Base-by-base conservation (phyloP, 2,113 vertebrate species). In the Ictalurus punctatus region DNA sequence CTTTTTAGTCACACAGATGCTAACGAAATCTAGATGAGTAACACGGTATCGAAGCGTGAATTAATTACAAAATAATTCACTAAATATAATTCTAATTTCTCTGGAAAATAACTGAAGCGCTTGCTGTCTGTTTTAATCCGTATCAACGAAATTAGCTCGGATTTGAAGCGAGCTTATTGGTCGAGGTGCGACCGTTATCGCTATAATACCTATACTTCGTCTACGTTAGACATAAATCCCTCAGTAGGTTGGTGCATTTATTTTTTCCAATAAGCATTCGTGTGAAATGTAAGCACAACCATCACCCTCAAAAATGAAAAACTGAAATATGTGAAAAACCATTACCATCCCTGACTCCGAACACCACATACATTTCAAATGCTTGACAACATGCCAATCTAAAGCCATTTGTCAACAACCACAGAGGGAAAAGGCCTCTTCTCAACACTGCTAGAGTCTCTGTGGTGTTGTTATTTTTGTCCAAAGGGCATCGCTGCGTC, bases 361-460 rank as follows among this genome's bases (percentile, higher is more conserved):
- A 87, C 86, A 78, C n/a, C 58, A 48, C 84, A 67, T 88, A 88
- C 88, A 54, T 90, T 91, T 88, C 58, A 89, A 88, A 87, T 87
- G 69, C 86, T 89, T 87, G 88, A 91, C 86, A 89, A 84, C 83
- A 87, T 84, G 88, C 88, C 90, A 89, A 86, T 91, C 85, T 82
- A 81, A 73, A 91, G 85, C 85, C 85, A 88, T 91, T 88, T 91
- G 74, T 91, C 90, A 89, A 89, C 90, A 91, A 87, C 83, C 81
- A 84, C 58, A 71, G 67, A 85, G 88, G 71, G 86, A 79, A 85
- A 87, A 87, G 82, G 74, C 58, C 63, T 71, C 82, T 86, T 83
- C 90, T 79, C 90, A 86, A 69, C 44, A 69, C 78, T 88, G 85
- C 88, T 74, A 82, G 83, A 78, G 83, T 86, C 88, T 48, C 27